Evolutionary conservation across 2,113 vertebrate genomes (phyloP).

Genomic region (Phyllostomus discolor): DNA sequence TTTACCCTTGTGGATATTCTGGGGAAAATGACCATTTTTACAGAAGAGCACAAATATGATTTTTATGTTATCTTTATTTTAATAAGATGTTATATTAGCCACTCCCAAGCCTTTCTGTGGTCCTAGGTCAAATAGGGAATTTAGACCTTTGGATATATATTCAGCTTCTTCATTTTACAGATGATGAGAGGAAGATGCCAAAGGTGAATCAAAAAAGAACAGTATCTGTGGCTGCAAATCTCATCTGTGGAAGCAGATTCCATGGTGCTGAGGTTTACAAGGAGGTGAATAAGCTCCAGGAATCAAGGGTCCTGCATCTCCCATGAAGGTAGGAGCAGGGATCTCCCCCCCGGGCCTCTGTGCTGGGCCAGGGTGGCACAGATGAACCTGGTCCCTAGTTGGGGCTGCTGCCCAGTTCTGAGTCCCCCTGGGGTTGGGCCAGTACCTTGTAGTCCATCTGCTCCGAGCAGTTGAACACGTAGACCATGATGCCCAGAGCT

Average conservation of each 20-base stretch:
- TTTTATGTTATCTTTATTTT: neutral
- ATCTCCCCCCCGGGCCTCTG: neutral
- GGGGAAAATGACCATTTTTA: neutral
- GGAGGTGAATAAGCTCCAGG: neutral
- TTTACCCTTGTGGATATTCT: neutral
- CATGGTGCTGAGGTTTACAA: neutral
- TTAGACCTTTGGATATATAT: neutral
- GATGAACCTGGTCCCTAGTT: neutral
- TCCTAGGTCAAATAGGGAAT: neutral
- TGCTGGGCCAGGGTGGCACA: accelerated
- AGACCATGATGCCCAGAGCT: conserved; percentile 95
- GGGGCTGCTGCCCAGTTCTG: neutral
- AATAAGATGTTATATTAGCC: neutral
- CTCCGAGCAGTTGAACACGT: conserved; percentile 98
- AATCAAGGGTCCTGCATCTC: neutral
- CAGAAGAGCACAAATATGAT: neutral
- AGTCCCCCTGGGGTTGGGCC: neutral
- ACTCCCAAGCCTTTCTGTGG: neutral
- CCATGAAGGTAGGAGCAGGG: neutral
- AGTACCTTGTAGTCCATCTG: conserved; percentile 99
- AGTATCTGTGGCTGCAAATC: neutral
- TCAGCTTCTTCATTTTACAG: neutral
- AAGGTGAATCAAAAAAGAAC: neutral
- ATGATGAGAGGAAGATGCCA: neutral
- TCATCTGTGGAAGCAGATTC: neutral